Conservation (phyloP, 2,888 invertebrate species). For the Chesias legatella region DNA sequence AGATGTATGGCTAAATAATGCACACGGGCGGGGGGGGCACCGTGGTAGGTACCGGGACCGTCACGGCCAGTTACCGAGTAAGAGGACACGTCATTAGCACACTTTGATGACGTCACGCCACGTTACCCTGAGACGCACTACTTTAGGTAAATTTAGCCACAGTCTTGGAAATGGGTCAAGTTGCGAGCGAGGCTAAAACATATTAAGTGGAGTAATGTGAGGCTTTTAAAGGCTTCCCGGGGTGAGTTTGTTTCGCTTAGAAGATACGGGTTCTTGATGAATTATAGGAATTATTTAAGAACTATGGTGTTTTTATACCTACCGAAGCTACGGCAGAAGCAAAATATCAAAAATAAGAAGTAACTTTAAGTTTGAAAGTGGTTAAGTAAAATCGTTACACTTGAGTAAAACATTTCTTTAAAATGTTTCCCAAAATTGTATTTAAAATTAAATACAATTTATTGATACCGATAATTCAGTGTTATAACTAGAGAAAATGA, state of each 20-base stretch:
- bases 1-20: slow-evolving; percentile 3
- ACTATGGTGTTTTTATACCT: too few species aligned
- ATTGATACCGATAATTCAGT: too few species aligned
- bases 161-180: slow-evolving; percentile 39
- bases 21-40: not conserved
- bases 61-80: slow-evolving; percentile 49
- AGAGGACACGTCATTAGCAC: slow-evolving; percentile 50
- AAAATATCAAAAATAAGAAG: too few species aligned
- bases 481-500: too few species aligned
- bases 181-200: slow-evolving; percentile 20
- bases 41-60: slow-evolving; percentile 24
- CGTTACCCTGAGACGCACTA: slow-evolving; percentile 41
- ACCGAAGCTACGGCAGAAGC: too few species aligned
- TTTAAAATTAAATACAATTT: too few species aligned
- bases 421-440: too few species aligned
- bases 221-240: slow-evolving; percentile 10
- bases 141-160: slow-evolving; percentile 38
- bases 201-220: slow-evolving; percentile 18
- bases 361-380: too few species aligned
- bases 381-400: too few species aligned
- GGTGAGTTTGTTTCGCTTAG: not conserved
- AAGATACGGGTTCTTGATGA: too few species aligned
- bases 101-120: slow-evolving; percentile 61
- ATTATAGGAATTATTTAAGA: too few species aligned
- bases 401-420: too few species aligned